Conservation (phyloP, 2,888 invertebrate species). For the Steinernema scapterisci region DNA sequence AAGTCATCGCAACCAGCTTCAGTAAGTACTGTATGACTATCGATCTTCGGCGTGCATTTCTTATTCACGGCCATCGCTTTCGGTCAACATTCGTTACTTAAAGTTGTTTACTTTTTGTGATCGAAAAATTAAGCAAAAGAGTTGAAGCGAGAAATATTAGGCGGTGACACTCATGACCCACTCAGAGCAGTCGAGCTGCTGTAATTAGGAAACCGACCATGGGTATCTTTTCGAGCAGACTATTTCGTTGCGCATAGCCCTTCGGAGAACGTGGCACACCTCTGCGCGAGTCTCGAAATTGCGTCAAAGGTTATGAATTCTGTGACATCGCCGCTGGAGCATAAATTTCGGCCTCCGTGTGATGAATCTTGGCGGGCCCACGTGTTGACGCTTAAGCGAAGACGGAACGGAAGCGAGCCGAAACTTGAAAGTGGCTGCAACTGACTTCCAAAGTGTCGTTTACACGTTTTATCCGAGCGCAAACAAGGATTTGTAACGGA, state of each 20-base stretch:
- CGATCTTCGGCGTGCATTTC: not conserved
- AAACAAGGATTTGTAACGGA: not conserved
- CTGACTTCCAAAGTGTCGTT: too few species aligned
- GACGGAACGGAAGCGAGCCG: not conserved
- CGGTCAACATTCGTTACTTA: not conserved
- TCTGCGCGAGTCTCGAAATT: too few species aligned
- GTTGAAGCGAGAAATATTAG: conserved; percentile 4
- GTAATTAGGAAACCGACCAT: not conserved
- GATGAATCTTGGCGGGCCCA: not conserved
- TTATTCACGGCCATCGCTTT: not conserved
- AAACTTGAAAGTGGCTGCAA: too few species aligned
- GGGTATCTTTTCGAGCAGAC: conserved; percentile 24
- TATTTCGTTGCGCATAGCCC: not conserved
- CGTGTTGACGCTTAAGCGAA: not conserved
- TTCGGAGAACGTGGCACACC: too few species aligned
- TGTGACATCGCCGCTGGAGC: not conserved
- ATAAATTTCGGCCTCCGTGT: not conserved
- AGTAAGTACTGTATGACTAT: not conserved
- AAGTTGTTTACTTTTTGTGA: not conserved
- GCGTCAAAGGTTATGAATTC: not conserved
- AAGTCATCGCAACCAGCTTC: not conserved
- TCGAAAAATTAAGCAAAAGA: conserved; percentile 13
- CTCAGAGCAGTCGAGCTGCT: not conserved
- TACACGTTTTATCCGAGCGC: not conserved
- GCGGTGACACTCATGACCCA: not conserved